Conservation (phyloP, 2,113 vertebrate species). For the Vidua macroura region DNA sequence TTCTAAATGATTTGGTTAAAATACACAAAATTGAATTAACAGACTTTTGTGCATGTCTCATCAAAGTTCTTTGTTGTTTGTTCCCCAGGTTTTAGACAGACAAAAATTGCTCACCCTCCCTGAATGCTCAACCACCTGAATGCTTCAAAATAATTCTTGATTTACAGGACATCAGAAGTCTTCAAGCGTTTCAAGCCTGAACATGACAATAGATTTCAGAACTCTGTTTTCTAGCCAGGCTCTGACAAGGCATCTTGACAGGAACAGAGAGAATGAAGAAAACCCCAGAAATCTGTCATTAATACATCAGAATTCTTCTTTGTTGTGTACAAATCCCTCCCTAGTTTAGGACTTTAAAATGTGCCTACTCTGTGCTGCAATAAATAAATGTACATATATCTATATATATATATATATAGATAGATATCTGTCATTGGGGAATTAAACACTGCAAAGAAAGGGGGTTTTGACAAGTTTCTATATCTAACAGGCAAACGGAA, state of each 20-base stretch:
- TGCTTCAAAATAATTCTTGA: neutral
- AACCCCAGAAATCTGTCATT: neutral
- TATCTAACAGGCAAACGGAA: neutral
- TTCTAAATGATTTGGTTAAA: neutral
- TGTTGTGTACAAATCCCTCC: neutral
- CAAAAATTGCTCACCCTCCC: neutral
- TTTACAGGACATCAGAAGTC: neutral
- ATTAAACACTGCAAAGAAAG: neutral
- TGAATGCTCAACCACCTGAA: neutral
- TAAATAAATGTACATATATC: neutral
- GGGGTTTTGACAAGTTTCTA: rapidly evolving
- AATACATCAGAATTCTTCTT: neutral
- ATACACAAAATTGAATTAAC: neutral
- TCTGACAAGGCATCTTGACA: neutral
- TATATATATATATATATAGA: rapidly evolving
- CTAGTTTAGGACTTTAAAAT: neutral
- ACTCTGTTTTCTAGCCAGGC: neutral
- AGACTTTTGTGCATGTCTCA: neutral
- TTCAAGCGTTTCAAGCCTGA: neutral
- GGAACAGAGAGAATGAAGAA: neutral
- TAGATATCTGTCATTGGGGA: rapidly evolving
- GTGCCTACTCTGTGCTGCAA: neutral
- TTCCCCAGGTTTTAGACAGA: neutral
- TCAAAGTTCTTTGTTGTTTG: neutral
- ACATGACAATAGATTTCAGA: constrained; percentile 1